Percentiles rank a stretch among this genome's conserved stretches.
These are phyloP conservation scores for Ceyx cyanopectus DNA, from an alignment of 2,113 vertebrate genomes.

Conservation along the genomic window DNA sequence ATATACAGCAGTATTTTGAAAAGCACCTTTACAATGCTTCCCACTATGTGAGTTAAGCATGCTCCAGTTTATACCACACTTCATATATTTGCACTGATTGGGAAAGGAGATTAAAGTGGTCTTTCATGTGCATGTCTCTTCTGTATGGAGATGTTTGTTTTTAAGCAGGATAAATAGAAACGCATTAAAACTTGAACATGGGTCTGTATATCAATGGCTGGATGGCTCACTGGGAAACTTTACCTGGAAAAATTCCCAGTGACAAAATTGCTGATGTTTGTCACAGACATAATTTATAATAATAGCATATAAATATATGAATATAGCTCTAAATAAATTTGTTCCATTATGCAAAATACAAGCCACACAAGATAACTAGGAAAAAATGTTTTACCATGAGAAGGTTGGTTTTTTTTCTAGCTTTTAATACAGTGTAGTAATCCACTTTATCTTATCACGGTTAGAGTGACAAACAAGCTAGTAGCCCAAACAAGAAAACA, in stretches of 20 bases:
- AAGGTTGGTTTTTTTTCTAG: accelerated
- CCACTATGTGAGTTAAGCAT: background rate
- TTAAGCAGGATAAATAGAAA: constrained; percentile 40
- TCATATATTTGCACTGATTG: background rate
- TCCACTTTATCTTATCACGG: accelerated
- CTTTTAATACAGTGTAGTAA: background rate
- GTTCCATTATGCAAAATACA: background rate
- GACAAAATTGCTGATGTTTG: background rate
- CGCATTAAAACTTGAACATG: background rate
- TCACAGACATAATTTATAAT: background rate
- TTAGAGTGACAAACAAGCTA: background rate
- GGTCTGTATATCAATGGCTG: background rate
- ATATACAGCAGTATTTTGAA: background rate
- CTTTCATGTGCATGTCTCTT: constrained; percentile 7
- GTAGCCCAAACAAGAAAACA: background rate
- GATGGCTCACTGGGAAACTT: background rate
- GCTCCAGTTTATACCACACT: background rate
- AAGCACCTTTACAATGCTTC: background rate
- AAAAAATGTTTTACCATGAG: background rate
- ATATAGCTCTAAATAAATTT: background rate
- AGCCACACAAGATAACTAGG: background rate
- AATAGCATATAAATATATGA: background rate
- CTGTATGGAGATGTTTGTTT: constrained; percentile 1
- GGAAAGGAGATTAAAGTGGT: constrained; percentile 15
- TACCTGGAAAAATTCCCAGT: background rate